Percentiles rank a stretch among this genome's conserved stretches.
phyloP scores from a whole-genome alignment of 2,113 vertebrate genomes.

The Megaceryle maxima region DNA sequence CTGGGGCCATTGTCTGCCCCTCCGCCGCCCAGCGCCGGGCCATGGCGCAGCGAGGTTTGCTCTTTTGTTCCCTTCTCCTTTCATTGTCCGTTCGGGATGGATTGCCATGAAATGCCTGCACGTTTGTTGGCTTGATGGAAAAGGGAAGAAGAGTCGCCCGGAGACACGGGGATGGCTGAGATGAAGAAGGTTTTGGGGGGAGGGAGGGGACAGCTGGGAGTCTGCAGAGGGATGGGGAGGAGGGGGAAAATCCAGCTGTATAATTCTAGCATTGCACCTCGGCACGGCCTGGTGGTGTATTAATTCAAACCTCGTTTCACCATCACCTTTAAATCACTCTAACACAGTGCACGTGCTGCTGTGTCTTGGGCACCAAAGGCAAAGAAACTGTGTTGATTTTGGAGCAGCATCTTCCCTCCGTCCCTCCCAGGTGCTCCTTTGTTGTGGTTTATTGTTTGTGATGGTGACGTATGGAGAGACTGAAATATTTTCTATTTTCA shows the following conservation, averaged over 20 bases:
- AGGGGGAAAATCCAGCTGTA: not conserved
- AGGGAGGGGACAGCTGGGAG: not conserved
- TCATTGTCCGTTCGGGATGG: not conserved
- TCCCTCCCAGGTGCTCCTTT: fast-evolving
- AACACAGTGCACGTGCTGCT: not conserved
- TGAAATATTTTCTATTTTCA: not conserved
- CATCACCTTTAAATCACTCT: fast-evolving
- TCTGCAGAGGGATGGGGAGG: not conserved
- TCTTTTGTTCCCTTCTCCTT: conserved; percentile 57
- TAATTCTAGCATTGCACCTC: not conserved
- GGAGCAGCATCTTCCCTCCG: not conserved
- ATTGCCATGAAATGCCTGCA: not conserved
- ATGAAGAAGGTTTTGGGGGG: not conserved
- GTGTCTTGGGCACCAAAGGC: not conserved
- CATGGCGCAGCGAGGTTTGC: conserved; percentile 59
- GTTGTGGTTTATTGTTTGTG: not conserved
- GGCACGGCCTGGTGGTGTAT: not conserved
- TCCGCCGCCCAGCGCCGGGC: not conserved
- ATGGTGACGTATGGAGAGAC: not conserved
- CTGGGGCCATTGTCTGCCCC: conserved; percentile 46
- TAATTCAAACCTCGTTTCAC: not conserved
- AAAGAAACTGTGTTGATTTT: not conserved
- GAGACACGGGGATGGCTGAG: not conserved
- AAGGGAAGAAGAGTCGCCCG: not conserved
- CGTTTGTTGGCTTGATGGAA: not conserved